Evolutionary conservation across 2,888 invertebrate genomes (phyloP).

Genomic region (Auanema freiburgensis): DNA sequence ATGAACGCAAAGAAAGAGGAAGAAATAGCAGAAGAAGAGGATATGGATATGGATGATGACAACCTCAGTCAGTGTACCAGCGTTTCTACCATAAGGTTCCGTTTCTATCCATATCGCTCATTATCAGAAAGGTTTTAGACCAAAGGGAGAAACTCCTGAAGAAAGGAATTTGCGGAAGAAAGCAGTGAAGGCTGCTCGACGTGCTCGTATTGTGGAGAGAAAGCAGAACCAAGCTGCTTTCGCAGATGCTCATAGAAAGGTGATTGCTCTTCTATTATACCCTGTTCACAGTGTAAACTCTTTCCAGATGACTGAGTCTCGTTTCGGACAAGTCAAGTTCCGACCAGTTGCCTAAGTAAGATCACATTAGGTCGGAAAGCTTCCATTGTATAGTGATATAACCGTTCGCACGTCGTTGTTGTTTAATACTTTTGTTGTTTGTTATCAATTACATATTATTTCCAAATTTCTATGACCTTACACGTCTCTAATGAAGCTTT

Average conservation of each 20-base stretch:
- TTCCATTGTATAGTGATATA: too few species aligned
- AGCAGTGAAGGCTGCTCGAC: constrained; percentile 78
- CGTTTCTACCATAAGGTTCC: constrained; percentile 28
- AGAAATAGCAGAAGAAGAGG: constrained; percentile 30
- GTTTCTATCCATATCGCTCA: constrained; percentile 23
- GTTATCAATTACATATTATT: too few species aligned
- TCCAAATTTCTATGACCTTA: too few species aligned
- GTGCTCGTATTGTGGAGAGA: constrained; percentile 54
- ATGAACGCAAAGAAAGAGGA: constrained; percentile 53
- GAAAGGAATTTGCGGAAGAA: constrained; percentile 81
- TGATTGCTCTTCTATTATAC: constrained; percentile 6
- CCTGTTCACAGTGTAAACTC: neutral
- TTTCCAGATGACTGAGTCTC: constrained; percentile 35
- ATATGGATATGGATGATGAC: constrained; percentile 32
- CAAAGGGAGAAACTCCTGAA: constrained; percentile 79
- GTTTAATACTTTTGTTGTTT: neutral
- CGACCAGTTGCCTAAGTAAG: constrained; percentile 18
- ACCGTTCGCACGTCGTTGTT: too few species aligned
- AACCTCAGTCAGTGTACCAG: constrained; percentile 27
- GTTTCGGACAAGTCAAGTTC: constrained; percentile 38
- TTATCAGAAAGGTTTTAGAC: constrained; percentile 65
- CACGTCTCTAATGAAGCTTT: too few species aligned
- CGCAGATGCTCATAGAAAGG: constrained; percentile 41
- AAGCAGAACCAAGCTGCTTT: constrained; percentile 51
- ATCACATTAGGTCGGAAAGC: neutral